Conservation (phyloP, 37 sponge, comb jelly and placozoan genomes). For the Hormiphora californensis region DNA sequence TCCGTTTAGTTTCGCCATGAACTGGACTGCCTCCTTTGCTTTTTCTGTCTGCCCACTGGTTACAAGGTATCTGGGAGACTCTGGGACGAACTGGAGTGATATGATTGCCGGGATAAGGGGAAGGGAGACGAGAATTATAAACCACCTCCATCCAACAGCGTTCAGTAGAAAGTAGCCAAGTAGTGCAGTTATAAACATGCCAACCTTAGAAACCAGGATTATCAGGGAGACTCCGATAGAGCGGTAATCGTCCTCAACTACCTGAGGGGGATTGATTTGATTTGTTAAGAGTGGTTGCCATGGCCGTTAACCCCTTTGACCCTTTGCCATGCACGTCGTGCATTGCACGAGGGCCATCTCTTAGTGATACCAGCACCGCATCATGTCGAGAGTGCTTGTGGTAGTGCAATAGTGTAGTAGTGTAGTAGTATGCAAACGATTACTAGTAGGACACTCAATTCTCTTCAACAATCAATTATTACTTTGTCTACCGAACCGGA, state of each 20-base stretch:
- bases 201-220: not conserved
- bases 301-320: too few relatives aligned
- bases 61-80: not conserved
- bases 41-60: not conserved
- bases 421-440: too few relatives aligned
- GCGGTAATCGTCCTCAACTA: not conserved
- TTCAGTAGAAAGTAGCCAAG: not conserved
- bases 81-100: not conserved
- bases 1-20: not conserved
- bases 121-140: not conserved
- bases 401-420: too few relatives aligned
- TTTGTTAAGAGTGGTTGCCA: not conserved
- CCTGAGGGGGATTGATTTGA: not conserved
- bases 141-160: slow-evolving; percentile 2
- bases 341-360: too few relatives aligned
- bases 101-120: not conserved
- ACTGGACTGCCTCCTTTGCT: not conserved
- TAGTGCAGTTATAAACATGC: not conserved
- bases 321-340: too few relatives aligned
- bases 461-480: too few relatives aligned
- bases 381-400: too few relatives aligned
- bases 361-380: too few relatives aligned
- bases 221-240: not conserved
- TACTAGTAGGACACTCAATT: too few relatives aligned
- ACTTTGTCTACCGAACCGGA: too few relatives aligned